Base-by-base conservation (phyloP, 2,888 invertebrate species). In the Mesochorus sp. region DNA sequence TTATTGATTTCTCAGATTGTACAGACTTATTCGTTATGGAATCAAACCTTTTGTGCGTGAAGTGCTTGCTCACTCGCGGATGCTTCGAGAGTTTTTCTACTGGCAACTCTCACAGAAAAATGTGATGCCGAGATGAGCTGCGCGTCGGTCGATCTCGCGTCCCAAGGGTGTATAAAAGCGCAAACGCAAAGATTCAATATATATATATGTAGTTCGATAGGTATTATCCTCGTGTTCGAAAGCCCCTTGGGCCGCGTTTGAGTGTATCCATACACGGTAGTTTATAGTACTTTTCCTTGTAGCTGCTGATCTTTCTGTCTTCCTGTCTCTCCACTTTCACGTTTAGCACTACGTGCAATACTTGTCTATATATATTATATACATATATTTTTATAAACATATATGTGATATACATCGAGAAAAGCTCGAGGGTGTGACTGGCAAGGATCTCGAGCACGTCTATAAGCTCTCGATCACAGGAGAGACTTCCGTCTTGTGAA, bases 401-500 rank as follows among this genome's bases (percentile, higher is more conserved):
- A n/a, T n/a, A 47, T 14, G 31, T 44, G 42, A 31, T 42, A 64
- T 72, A 44, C 47, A 64, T 64, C 53, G 55, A 49, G 55, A 57
- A 70, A 70, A 64, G 75, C 68, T 76, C 44, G 49, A 71, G 76
- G 68, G 71, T 51, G 39, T 57, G 57, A 12, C 42, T 31, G 37
- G 6, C 42, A 24, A 24, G 10, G 39, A 57, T 62, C 57, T 64
- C 57, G 28, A 59, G 21, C 53, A 42, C 42, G 37, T n/a, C n/a
- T 39, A 24, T 17, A 75, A 64, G 24, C 59, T 67, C 75, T 47
- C 44, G 68, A 68, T 55, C 62, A 44, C 55, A n/a, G n/a, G 55
- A 59, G 67, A 55, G 64, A 77, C 68, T 75, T 75, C 74, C 80
- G 64, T 68, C 71, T 68, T 39, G 10, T 37, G 31, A 73, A 26